These are phyloP conservation scores for Tympanoctomys barrerae DNA, from an alignment of 2,797 vertebrate species.

Conservation along the genomic window DNA sequence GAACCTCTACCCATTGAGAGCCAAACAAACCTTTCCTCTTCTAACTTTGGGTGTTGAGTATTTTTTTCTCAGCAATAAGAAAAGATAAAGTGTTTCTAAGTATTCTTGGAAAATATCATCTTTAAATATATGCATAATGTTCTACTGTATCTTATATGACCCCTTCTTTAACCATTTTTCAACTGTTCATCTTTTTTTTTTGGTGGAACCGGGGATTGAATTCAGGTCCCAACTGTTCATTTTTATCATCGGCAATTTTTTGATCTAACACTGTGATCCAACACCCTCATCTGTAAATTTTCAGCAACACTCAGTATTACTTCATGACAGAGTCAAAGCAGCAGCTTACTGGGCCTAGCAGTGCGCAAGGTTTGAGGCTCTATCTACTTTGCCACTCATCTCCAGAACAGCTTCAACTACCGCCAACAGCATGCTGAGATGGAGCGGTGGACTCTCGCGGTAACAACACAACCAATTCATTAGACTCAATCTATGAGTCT, in stretches of 20 bases:
- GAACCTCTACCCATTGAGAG: not conserved
- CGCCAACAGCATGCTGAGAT: not conserved
- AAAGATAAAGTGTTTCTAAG: not conserved
- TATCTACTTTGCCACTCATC: conserved; percentile 21
- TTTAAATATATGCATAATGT: not conserved
- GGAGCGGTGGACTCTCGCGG: not conserved
- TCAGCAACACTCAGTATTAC: not conserved
- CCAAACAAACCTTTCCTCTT: not conserved
- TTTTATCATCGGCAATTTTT: not conserved
- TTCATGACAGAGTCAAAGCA: conserved; percentile 6
- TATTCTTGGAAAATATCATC: conserved; percentile 20
- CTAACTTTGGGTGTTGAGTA: not conserved
- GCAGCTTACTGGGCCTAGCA: conserved; percentile 28
- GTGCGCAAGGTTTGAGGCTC: conserved; percentile 60
- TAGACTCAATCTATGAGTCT: not conserved
- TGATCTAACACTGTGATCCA: not conserved
- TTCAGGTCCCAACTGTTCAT: not conserved
- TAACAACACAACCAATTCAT: conserved; percentile 54
- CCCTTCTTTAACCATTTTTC: not conserved
- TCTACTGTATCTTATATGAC: not conserved
- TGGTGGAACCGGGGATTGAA: too few species aligned
- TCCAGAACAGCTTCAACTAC: not conserved
- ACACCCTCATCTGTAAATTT: not conserved
- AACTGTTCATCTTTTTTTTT: too few species aligned
- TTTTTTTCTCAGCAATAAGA: not conserved